These are phyloP conservation scores for Hyppa rectilinea DNA, from an alignment of 2,888 invertebrate genomes.

Conservation along the genomic window DNA sequence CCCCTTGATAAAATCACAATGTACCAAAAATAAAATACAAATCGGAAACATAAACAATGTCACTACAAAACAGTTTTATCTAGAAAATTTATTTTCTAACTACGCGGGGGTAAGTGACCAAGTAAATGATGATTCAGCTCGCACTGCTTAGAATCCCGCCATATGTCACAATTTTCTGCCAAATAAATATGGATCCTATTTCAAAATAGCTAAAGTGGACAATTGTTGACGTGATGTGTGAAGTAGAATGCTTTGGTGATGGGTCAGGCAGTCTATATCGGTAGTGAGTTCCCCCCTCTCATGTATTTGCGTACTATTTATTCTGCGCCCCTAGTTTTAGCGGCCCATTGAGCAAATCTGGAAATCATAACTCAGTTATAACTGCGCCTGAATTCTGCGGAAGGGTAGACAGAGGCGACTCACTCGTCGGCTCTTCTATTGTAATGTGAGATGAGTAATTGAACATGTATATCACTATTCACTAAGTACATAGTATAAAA, in stretches of 20 bases:
- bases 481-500: too few relatives aligned
- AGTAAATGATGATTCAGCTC: slow-evolving; percentile 81
- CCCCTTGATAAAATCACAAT: slow-evolving; percentile 11
- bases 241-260: slow-evolving; percentile 30
- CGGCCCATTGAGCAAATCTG: slow-evolving; percentile 78
- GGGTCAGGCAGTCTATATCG: slow-evolving; percentile 75
- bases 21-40: slow-evolving; percentile 37
- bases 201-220: not conserved
- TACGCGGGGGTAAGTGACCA: slow-evolving; percentile 85
- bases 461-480: too few relatives aligned
- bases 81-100: slow-evolving; percentile 80
- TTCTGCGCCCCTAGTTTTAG: slow-evolving; percentile 75
- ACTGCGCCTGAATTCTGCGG: not conserved
- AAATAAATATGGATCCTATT: slow-evolving; percentile 38
- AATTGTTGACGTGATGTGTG: slow-evolving; percentile 3
- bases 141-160: slow-evolving; percentile 33
- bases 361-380: slow-evolving; percentile 65
- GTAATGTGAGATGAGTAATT: not conserved
- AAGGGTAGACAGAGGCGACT: not conserved
- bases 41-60: slow-evolving; percentile 65
- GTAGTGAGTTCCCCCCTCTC: slow-evolving; percentile 73
- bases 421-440: not conserved
- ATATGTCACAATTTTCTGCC: slow-evolving; percentile 27
- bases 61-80: slow-evolving; percentile 65
- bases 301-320: slow-evolving; percentile 80